A percentile compares a stretch with the other conserved stretches of the same genome.
Conservation (phyloP, 2,888 invertebrate genomes). For the Strigamia transsilvanica region DNA sequence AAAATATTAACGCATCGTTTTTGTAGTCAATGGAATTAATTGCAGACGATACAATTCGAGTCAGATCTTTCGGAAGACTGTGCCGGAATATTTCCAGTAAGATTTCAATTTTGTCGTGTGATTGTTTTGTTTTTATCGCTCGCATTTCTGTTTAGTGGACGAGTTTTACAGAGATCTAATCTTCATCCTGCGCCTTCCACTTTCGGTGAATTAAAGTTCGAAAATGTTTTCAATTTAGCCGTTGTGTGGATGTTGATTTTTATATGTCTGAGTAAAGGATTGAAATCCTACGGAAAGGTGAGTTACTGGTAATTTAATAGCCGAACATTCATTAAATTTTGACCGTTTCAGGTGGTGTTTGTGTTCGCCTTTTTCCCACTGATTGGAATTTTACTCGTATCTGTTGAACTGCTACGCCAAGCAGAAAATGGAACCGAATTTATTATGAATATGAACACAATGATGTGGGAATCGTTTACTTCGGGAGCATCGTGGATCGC, state of each 20-base stretch:
- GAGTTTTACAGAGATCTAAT: conserved; percentile 76
- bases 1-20: neutral
- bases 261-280: conserved; percentile 84
- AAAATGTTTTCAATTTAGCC: conserved; percentile 87
- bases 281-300: conserved; percentile 80
- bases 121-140: neutral
- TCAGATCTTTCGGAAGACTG: conserved; percentile 65
- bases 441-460: conserved; percentile 55
- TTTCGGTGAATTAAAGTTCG: conserved; percentile 69
- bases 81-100: conserved; percentile 75
- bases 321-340: neutral
- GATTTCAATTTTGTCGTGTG: conserved; percentile 45
- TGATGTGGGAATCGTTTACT: conserved; percentile 75
- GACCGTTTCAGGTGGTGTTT: conserved; percentile 71
- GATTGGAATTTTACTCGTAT: conserved; percentile 76
- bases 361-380: conserved; percentile 81
- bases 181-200: conserved; percentile 34
- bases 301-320: neutral
- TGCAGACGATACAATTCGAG: conserved; percentile 14
- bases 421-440: conserved; percentile 70
- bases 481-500: conserved; percentile 86
- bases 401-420: conserved; percentile 77
- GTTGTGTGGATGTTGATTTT: conserved; percentile 91
- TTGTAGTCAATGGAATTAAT: conserved; percentile 31
- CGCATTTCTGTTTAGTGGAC: conserved; percentile 70